Conservation (phyloP, 2,888 invertebrate species). For the Platerodrilus igneus region DNA sequence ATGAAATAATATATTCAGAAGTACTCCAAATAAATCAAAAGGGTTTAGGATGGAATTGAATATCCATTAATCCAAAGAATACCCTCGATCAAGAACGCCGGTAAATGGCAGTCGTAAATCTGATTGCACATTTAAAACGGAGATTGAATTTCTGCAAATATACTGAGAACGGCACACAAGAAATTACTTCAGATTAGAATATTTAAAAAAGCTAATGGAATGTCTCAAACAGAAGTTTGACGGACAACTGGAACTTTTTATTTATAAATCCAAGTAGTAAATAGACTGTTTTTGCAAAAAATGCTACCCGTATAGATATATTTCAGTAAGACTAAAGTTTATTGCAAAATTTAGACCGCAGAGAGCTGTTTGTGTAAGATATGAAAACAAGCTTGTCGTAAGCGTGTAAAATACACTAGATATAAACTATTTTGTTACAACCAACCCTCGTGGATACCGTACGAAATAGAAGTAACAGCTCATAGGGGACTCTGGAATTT, state of each 20-base stretch:
- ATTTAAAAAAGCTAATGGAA: constrained; percentile 38
- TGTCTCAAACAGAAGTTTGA: constrained; percentile 34
- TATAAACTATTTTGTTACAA: no score
- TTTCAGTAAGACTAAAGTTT: no score
- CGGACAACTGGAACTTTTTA: constrained; percentile 12
- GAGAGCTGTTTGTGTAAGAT: no score
- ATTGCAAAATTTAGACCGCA: no score
- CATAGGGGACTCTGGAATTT: no score
- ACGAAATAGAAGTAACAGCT: no score
- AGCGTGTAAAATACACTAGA: no score
- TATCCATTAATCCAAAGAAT: constrained; percentile 31
- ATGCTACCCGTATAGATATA: no score
- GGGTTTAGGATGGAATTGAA: constrained; percentile 28
- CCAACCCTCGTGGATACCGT: no score
- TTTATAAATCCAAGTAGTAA: no score
- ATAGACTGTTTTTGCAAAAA: no score
- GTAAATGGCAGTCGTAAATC: constrained; percentile 39
- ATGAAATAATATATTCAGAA: constrained; percentile 27
- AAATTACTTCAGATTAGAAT: constrained; percentile 37
- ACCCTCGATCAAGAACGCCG: constrained; percentile 33
- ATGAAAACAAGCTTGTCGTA: no score
- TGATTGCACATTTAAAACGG: constrained; percentile 37
- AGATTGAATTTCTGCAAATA: constrained; percentile 36
- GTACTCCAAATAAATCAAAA: constrained; percentile 29
- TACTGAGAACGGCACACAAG: constrained; percentile 30